Percentiles rank a stretch among this genome's conserved stretches.
These are phyloP conservation scores for Collichthys lucidus DNA, from an alignment of 2,113 vertebrate genomes.

Conservation along the genomic window DNA sequence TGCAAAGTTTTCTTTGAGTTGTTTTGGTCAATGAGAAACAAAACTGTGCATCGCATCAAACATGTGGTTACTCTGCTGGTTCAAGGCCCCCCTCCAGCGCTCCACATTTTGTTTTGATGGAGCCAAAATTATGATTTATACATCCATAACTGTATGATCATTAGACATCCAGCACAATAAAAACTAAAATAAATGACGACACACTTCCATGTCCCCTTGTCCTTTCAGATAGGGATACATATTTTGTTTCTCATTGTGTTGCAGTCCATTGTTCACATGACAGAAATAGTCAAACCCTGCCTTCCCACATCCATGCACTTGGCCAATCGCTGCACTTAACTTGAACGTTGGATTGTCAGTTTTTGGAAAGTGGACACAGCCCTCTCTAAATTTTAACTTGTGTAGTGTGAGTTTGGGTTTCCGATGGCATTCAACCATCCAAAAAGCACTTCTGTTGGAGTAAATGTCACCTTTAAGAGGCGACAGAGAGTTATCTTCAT, in stretches of 20 bases:
- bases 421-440: neutral
- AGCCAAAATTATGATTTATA: neutral
- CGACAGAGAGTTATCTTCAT: neutral
- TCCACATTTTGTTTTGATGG: neutral
- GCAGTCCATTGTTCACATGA: neutral
- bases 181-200: too few relatives aligned
- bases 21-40: too few relatives aligned
- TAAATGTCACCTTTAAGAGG: neutral
- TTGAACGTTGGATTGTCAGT: neutral
- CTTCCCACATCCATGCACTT: too few relatives aligned
- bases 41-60: neutral
- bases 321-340: neutral
- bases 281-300: neutral
- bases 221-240: too few relatives aligned
- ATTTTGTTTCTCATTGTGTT: too few relatives aligned
- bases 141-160: too few relatives aligned
- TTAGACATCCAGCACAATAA: too few relatives aligned
- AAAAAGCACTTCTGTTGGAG: neutral
- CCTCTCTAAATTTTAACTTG: too few relatives aligned
- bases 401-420: neutral
- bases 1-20: neutral
- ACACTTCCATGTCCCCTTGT: too few relatives aligned
- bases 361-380: neutral
- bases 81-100: neutral
- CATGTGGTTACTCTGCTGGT: neutral